Evolutionary conservation across 2,113 vertebrate species (phyloP).

Genomic region (Neopipo cinnamomea): DNA sequence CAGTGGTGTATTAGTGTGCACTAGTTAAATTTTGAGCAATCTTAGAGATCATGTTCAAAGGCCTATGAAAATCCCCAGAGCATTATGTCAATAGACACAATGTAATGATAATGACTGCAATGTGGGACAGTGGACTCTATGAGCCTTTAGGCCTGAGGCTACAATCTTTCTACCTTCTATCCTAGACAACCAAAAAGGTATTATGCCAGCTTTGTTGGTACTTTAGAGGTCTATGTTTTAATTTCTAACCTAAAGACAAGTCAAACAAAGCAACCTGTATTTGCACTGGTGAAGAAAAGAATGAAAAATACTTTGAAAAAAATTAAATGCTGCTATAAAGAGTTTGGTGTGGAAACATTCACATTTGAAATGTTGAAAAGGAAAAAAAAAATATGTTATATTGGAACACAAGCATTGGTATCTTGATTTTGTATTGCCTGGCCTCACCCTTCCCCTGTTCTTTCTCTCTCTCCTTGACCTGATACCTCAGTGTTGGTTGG

Average conservation of each 20-base stretch:
- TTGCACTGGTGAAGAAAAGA: not conserved
- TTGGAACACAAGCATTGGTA: not conserved
- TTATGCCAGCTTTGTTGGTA: conserved; percentile 60
- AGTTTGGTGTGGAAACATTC: not conserved
- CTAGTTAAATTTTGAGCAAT: conserved; percentile 30
- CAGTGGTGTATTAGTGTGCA: not conserved
- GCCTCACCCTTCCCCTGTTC: not conserved
- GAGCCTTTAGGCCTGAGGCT: conserved; percentile 60
- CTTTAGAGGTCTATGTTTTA: conserved; percentile 63
- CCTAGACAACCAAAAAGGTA: conserved; percentile 44
- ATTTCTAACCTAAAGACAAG: conserved; percentile 56
- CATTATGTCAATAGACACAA: conserved; percentile 44
- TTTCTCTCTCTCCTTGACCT: not conserved
- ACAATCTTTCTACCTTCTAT: conserved; percentile 48
- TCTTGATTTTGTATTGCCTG: not conserved
- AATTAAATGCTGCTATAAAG: not conserved
- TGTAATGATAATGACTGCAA: conserved; percentile 49
- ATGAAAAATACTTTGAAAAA: not conserved
- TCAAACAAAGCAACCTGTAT: not conserved
- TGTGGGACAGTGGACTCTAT: conserved; percentile 40
- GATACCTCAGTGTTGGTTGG: not conserved
- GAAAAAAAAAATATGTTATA: not conserved
- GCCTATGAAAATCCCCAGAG: conserved; percentile 54
- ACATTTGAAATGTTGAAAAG: not conserved
- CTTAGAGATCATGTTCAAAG: conserved; percentile 53